Percentiles rank a stretch among this genome's conserved stretches.
These are phyloP conservation scores for Nemoura dubitans DNA, from an alignment of 2,888 invertebrate genomes.

Conservation along the genomic window DNA sequence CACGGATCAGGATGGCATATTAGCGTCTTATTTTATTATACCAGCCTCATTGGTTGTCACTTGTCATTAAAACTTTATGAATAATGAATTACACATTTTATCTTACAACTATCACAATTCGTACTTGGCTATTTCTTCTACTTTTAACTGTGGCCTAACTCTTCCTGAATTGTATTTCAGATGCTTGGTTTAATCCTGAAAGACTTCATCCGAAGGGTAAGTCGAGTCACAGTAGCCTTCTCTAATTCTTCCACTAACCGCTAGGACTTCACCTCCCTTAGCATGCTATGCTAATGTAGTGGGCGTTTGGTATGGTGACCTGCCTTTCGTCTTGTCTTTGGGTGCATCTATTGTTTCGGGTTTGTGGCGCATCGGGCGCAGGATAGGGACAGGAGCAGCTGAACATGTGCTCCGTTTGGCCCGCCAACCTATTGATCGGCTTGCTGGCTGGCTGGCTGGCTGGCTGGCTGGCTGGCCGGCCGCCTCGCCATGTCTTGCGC, in stretches of 20 bases:
- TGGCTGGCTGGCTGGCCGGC: too few relatives aligned
- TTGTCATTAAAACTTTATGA: neutral
- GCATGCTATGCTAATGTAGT: neutral
- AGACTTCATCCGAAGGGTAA: conserved; percentile 92
- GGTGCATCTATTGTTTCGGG: too few relatives aligned
- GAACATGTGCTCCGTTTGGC: neutral
- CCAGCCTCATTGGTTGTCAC: neutral
- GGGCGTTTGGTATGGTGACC: too few relatives aligned
- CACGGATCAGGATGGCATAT: too few relatives aligned
- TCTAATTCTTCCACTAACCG: neutral
- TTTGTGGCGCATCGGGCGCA: neutral
- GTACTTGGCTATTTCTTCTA: neutral
- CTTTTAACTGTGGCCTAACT: conserved; percentile 41
- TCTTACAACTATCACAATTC: neutral
- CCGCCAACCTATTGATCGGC: neutral
- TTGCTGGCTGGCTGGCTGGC: neutral
- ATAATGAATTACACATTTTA: neutral
- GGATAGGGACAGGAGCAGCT: neutral
- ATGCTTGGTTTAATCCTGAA: conserved; percentile 94
- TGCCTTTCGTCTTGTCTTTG: too few relatives aligned
- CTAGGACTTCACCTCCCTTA: neutral
- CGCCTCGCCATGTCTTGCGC: too few relatives aligned
- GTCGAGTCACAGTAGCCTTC: conserved; percentile 55
- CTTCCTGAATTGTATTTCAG: conserved; percentile 72
- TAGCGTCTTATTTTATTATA: too few relatives aligned